These are phyloP conservation scores for Boulengerochromis microlepis DNA, from an alignment of 2,113 vertebrate genomes.

Conservation along the genomic window DNA sequence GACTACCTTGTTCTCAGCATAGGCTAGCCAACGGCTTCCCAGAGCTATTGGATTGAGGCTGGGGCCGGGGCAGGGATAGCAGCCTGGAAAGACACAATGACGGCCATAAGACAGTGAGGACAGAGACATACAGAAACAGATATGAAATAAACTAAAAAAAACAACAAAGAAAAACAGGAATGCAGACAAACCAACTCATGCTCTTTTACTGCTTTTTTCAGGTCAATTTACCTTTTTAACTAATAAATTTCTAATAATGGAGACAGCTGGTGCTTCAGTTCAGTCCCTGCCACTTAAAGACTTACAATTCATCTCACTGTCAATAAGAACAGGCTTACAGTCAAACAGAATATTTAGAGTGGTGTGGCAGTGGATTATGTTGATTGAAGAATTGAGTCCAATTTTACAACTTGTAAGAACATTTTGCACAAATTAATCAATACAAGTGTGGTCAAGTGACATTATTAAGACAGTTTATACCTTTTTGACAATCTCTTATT, in stretches of 20 bases:
- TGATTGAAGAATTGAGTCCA: not conserved
- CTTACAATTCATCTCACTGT: not conserved
- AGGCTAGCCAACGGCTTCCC: conserved; percentile 94
- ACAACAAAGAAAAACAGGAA: not conserved
- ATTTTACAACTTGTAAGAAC: not conserved
- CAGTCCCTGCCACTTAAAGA: not conserved
- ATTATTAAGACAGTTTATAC: not conserved
- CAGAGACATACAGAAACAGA: not conserved
- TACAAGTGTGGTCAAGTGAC: not conserved
- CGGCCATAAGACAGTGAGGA: not conserved
- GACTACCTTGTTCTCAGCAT: conserved; percentile 96
- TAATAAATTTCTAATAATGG: not conserved
- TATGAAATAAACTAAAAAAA: not conserved
- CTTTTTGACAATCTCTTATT: not conserved
- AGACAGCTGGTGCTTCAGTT: not conserved
- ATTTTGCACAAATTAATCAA: not conserved
- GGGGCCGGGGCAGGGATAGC: conserved; percentile 93
- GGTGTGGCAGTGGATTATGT: not conserved
- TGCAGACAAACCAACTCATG: not conserved
- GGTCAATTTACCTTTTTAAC: not conserved
- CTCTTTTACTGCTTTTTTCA: not conserved
- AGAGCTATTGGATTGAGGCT: conserved; percentile 95
- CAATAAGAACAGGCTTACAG: not conserved
- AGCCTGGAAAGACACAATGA: conserved; percentile 77
- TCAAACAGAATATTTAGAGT: not conserved